Conservation (phyloP, 2,797 vertebrate species). For the Sebastes minor region DNA sequence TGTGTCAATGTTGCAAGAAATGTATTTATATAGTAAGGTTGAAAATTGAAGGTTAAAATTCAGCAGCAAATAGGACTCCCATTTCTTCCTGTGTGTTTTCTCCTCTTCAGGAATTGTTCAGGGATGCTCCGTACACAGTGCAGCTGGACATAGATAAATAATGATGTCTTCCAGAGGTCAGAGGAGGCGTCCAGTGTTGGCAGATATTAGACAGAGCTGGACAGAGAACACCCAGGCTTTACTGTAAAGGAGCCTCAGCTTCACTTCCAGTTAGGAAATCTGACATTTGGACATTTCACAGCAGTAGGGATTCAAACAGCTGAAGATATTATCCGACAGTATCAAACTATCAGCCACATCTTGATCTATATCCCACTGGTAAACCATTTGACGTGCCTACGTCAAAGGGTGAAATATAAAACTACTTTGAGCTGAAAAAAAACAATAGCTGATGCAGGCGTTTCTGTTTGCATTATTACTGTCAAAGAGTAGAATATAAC, state of each 20-base stretch:
- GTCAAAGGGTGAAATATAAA: neutral
- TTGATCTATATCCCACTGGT: neutral
- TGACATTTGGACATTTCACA: constrained; percentile 7
- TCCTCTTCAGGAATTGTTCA: neutral
- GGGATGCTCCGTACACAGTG: neutral
- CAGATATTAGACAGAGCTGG: constrained; percentile 25
- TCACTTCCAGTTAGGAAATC: constrained; percentile 18
- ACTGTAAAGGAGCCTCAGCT: constrained; percentile 3
- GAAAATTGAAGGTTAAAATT: neutral
- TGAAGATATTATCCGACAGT: neutral
- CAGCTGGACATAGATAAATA: constrained; percentile 26
- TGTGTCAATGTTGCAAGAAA: neutral
- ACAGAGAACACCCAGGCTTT: constrained; percentile 12
- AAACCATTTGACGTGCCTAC: neutral
- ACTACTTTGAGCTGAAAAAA: neutral
- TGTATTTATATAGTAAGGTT: too few relatives aligned
- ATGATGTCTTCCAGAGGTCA: constrained; percentile 42
- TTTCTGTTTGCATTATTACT: neutral
- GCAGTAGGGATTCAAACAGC: neutral
- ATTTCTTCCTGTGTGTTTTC: neutral
- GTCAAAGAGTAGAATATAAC: neutral
- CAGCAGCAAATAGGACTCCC: neutral
- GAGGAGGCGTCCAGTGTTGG: constrained; percentile 39
- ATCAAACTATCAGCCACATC: neutral
- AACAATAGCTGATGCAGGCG: neutral